A percentile compares a stretch with the other conserved stretches of the same genome.
phyloP scores from a whole-genome alignment of 2,888 invertebrate genomes.

The Tanytarsus gracilentus region DNA sequence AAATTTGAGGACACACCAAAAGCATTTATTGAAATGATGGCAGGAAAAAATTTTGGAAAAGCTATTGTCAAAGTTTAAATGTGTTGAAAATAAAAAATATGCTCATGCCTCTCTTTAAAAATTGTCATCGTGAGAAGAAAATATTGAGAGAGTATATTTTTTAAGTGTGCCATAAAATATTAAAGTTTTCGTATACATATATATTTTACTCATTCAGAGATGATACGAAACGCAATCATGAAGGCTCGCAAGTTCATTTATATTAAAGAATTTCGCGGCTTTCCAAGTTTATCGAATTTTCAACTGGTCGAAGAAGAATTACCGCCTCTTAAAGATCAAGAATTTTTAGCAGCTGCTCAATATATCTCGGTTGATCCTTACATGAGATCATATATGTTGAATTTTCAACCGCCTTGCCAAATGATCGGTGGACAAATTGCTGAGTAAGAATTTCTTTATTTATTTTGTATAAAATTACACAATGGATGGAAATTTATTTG shows the following conservation, averaged over 20 bases:
- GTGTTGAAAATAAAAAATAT: constrained; percentile 49
- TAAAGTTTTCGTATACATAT: no score
- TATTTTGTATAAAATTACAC: no score
- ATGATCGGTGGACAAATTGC: constrained; percentile 66
- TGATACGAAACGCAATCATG: constrained; percentile 32
- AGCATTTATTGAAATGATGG: constrained; percentile 54
- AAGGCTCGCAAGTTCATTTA: constrained; percentile 55
- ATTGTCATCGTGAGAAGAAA: no score
- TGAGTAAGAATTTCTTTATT: constrained; percentile 45
- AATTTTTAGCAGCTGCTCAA: constrained; percentile 57
- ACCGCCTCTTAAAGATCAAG: constrained; percentile 55
- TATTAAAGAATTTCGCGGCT: constrained; percentile 55
- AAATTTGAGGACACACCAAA: constrained; percentile 67
- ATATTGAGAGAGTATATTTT: no score
- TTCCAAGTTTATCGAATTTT: constrained; percentile 57
- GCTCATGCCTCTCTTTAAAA: no score
- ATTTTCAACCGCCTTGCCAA: constrained; percentile 41
- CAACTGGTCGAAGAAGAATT: constrained; percentile 58
- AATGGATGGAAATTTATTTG: no score
- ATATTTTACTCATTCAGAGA: not conserved
- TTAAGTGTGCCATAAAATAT: no score
- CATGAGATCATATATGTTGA: constrained; percentile 52
- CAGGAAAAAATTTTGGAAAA: constrained; percentile 62
- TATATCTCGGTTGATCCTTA: constrained; percentile 67
- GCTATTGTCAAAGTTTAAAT: constrained; percentile 49